Conservation (phyloP, 2,888 invertebrate species). For the Escarpia spicata region DNA sequence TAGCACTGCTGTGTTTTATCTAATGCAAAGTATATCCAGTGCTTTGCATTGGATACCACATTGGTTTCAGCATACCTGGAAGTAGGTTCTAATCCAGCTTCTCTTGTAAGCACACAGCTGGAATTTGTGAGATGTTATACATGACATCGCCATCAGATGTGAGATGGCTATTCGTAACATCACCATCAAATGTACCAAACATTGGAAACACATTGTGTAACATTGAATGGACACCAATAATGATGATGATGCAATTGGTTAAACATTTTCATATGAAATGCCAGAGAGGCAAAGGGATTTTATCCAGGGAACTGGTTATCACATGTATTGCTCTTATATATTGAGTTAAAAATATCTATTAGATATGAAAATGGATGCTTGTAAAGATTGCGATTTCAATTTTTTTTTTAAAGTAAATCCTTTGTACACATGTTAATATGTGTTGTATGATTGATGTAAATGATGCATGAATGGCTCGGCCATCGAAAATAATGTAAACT, state of each 20-base stretch:
- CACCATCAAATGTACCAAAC: not conserved
- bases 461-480: no score
- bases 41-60: not conserved
- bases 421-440: no score
- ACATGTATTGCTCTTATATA: not conserved
- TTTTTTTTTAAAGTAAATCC: no score
- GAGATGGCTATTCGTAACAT: not conserved
- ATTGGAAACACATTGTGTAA: no score
- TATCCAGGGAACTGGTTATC: not conserved
- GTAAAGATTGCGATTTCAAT: not conserved
- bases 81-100: not conserved
- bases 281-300: not conserved
- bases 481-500: no score
- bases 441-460: no score
- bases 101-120: not conserved
- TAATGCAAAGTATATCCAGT: not conserved
- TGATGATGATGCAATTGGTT: no score
- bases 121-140: no score
- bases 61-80: not conserved
- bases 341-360: not conserved
- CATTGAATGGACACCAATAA: no score
- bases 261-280: no score
- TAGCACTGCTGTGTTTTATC: not conserved
- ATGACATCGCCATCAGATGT: not conserved
- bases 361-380: not conserved